Conservation (phyloP, 2,113 vertebrate genomes). For the Boleophthalmus pectinirostris region DNA sequence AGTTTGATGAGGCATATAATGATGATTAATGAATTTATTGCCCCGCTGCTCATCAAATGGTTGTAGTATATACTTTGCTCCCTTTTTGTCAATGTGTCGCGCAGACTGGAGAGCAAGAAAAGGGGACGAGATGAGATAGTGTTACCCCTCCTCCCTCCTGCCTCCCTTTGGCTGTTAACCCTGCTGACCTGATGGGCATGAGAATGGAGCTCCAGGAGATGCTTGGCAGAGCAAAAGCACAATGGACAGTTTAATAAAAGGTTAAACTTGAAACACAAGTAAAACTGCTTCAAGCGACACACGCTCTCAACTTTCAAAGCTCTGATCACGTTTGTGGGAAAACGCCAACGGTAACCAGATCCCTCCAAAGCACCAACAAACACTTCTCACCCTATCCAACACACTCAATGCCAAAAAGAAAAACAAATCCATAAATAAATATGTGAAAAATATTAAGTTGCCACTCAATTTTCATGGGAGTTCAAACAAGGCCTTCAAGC, state of each 20-base stretch:
- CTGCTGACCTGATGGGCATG: conserved; percentile 81
- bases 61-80: conserved; percentile 85
- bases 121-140: conserved; percentile 76
- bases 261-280: conserved; percentile 80
- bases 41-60: conserved; percentile 94
- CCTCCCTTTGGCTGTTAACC: conserved; percentile 79
- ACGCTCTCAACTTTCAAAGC: conserved; percentile 78
- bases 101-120: conserved; percentile 67
- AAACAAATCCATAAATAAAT: conserved; percentile 41
- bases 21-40: conserved; percentile 99
- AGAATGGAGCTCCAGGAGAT: conserved; percentile 70
- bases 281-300: conserved; percentile 79
- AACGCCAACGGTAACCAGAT: conserved; percentile 78
- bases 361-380: conserved; percentile 34
- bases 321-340: conserved; percentile 84
- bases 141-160: conserved; percentile 49
- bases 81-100: conserved; percentile 76
- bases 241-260: conserved; percentile 82
- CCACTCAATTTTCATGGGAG: conserved; percentile 33
- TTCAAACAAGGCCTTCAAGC: conserved; percentile 62
- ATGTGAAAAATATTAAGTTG: conserved; percentile 41
- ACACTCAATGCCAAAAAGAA: conserved; percentile 11
- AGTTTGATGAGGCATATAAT: conserved; percentile 99
- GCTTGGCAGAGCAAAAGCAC: conserved; percentile 72
- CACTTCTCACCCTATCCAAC: conserved; percentile 13